Base-by-base conservation (phyloP, 2,797 vertebrate species). In the Tragopan temminckii region DNA sequence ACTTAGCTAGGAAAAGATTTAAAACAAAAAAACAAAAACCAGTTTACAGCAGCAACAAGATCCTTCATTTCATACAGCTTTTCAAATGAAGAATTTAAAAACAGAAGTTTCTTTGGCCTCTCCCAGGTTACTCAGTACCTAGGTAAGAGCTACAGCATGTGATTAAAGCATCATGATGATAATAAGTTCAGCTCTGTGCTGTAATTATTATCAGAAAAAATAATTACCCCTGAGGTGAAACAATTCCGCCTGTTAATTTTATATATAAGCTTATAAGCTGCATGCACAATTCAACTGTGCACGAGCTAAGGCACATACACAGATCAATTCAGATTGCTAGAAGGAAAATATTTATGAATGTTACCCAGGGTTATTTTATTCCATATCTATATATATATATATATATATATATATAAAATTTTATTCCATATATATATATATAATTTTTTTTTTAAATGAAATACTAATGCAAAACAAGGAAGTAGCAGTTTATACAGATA, bases 1-100 rank as follows among this genome's bases (percentile, higher is more conserved):
- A 92, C 75, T 85, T 88, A 95, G 81, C 74, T 80, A 92, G 76
- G 48, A 77, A 80, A 90, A 88, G 40, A 58, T 61, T 87, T 68
- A 48, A 70, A 85, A 91, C 94, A 43, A n/a, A 48, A 91, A 91
- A 23, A 4, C 7, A 48, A 24, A 48, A 24, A 24, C 9, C 15
- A 67, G 18, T 74, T 88, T 63, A 57, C 24, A 68, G 40, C 21
- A 68, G 40, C 20, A 77, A 48, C 5, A 62, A 83, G 24, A 57
- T 19, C 27, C 27, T 75, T 5, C 5, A 59, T 43, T 80, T 67
- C 12, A 75, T 29, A 81, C 21, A 61, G 7, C 17, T 75, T 86
- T 84, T 61, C 36, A 50, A 53, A 68, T 15, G 68, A 59, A 71
- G 27, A 85, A 68, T 43, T 75, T 68, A 16, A 71, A 42, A 72